These are phyloP conservation scores for Corynorhinus townsendii DNA, from an alignment of 2,113 vertebrate species.

Conservation along the genomic window DNA sequence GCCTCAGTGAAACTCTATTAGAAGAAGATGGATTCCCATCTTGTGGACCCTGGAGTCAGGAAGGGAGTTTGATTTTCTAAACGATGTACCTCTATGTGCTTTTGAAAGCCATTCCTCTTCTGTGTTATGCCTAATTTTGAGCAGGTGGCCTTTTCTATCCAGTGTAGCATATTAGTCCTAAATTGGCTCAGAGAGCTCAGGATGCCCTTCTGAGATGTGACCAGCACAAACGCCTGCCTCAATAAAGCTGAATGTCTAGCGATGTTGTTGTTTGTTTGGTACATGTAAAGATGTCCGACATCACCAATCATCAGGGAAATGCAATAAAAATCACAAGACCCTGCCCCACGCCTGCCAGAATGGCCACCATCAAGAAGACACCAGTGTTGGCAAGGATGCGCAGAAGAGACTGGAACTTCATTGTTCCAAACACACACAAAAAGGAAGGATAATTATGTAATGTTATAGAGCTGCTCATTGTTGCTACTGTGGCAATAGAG, in stretches of 20 bases:
- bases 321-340: neutral
- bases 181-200: constrained; percentile 3
- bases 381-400: neutral
- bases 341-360: neutral
- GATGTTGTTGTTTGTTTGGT: neutral
- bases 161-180: constrained; percentile 11
- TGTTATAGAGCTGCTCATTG: neutral
- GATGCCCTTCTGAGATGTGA: constrained; percentile 3
- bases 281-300: neutral
- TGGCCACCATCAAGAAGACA: neutral
- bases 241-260: neutral
- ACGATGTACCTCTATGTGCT: neutral
- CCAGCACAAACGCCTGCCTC: constrained; percentile 1
- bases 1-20: neutral
- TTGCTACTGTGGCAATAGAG: neutral
- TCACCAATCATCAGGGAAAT: neutral
- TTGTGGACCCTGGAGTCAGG: neutral
- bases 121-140: constrained; percentile 23
- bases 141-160: neutral
- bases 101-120: constrained; percentile 13
- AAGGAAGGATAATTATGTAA: neutral
- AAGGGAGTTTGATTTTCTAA: constrained; percentile 32
- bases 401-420: neutral
- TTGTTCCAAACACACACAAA: neutral
- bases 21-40: constrained; percentile 30